Percentiles rank a stretch among this genome's conserved stretches.
phyloP scores from a whole-genome alignment of 2,113 vertebrate genomes.

The Zapus hudsonius region DNA sequence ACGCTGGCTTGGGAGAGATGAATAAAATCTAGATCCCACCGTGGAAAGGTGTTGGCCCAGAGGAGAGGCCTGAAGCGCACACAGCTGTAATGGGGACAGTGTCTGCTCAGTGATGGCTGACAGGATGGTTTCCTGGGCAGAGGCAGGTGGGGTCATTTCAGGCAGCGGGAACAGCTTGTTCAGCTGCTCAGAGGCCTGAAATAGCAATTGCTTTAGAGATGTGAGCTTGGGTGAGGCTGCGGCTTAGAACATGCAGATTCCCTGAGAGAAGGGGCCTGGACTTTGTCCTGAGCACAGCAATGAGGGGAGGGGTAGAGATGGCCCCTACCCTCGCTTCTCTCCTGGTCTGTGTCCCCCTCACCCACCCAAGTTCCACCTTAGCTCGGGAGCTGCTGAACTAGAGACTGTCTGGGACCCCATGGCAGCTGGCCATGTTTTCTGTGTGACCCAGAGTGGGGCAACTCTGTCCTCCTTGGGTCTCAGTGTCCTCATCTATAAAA shows the following conservation, averaged over 20 bases:
- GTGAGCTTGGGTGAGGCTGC: background rate
- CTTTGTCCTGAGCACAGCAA: background rate
- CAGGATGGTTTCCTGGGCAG: background rate
- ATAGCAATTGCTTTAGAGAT: background rate
- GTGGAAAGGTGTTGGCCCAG: background rate
- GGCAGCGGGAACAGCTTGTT: slow-evolving; percentile 29
- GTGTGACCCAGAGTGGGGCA: background rate
- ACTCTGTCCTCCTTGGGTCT: background rate
- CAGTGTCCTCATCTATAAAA: background rate
- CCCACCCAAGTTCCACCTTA: background rate
- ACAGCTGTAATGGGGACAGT: background rate
- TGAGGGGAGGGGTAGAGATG: background rate
- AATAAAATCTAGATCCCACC: background rate
- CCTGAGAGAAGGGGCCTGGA: background rate
- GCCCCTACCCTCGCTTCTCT: background rate
- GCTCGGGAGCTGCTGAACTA: background rate
- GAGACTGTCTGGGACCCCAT: background rate
- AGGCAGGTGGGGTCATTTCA: background rate
- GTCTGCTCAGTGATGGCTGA: background rate
- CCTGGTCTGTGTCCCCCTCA: background rate
- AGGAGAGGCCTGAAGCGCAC: background rate
- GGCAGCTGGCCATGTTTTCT: background rate
- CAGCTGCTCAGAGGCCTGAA: slow-evolving; percentile 44
- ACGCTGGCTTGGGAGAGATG: background rate
- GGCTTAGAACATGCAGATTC: background rate